Conservation (phyloP, 1,140 invertebrate species). For the Sarcophaga peregrina region DNA sequence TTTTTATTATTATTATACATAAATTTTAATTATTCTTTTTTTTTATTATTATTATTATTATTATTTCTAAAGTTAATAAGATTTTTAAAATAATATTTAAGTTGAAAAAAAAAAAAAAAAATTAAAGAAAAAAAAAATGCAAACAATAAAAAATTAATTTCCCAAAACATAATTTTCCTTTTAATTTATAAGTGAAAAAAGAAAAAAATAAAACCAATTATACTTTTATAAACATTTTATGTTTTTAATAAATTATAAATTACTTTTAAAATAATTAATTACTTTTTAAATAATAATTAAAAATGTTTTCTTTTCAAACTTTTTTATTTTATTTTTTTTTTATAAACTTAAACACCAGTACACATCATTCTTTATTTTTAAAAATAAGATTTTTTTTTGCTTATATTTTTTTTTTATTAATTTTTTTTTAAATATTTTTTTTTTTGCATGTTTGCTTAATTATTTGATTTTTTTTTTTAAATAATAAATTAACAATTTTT, state of each 20-base stretch:
- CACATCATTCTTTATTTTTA: background rate
- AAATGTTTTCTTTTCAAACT: background rate
- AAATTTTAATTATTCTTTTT: background rate
- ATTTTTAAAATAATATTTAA: background rate
- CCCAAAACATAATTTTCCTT: background rate
- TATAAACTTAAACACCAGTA: background rate
- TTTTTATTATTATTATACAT: background rate
- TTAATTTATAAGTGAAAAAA: background rate
- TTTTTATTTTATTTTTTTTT: background rate
- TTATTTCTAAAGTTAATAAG: background rate
- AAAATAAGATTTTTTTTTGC: too few relatives aligned
- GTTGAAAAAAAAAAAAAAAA: background rate
- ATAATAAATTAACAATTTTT: too few relatives aligned
- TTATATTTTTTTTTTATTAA: background rate
- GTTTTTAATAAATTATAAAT: background rate
- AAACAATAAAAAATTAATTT: background rate
- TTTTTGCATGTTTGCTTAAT: slow-evolving; percentile 1
- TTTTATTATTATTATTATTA: slow-evolving; percentile 17
- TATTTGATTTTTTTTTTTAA: slow-evolving; percentile 2
- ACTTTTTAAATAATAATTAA: background rate
- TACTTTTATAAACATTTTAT: background rate
- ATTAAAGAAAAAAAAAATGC: background rate
- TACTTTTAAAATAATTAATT: background rate
- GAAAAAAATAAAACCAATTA: background rate
- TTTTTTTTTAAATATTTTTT: background rate